Conservation (phyloP, 2,888 invertebrate species). For the Drosophila gaucha region DNA sequence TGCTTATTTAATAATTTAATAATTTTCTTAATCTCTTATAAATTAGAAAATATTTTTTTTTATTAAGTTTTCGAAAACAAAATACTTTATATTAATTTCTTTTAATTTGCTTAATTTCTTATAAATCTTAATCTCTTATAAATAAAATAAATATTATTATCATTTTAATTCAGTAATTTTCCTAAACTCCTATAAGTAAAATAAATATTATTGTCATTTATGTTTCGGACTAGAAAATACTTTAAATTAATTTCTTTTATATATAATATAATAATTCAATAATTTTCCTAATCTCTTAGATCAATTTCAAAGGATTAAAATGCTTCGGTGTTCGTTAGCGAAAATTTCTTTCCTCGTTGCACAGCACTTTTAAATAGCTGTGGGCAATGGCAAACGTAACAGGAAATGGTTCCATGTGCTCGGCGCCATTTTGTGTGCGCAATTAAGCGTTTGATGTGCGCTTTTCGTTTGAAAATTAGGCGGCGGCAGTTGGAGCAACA, state of each 20-base stretch:
- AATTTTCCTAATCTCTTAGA: not conserved
- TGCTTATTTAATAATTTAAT: too few relatives aligned
- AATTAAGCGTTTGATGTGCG: constrained; percentile 65
- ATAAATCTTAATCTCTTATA: too few relatives aligned
- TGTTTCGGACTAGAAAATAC: too few relatives aligned
- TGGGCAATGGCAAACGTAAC: constrained; percentile 31
- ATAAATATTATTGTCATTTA: too few relatives aligned
- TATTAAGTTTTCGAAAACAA: too few relatives aligned
- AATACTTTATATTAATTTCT: too few relatives aligned
- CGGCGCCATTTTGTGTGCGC: constrained; percentile 56
- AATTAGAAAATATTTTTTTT: too few relatives aligned
- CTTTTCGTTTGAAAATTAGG: constrained; percentile 55
- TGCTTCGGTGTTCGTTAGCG: constrained; percentile 25
- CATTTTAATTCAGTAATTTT: too few relatives aligned
- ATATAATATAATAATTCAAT: not conserved
- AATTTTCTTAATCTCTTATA: too few relatives aligned
- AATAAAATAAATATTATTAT: too few relatives aligned
- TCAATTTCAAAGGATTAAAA: constrained; percentile 1
- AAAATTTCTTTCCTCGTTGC: not conserved
- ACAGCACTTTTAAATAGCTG: constrained; percentile 35
- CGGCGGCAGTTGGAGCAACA: not conserved
- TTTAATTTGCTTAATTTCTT: too few relatives aligned
- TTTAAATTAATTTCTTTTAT: not conserved
- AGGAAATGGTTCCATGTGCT: constrained; percentile 44
- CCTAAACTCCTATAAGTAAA: too few relatives aligned